Evolutionary conservation across 2,113 vertebrate genomes (phyloP), one percentile per base, ranked within the genome.

Genomic region (Passer montanus): DNA sequence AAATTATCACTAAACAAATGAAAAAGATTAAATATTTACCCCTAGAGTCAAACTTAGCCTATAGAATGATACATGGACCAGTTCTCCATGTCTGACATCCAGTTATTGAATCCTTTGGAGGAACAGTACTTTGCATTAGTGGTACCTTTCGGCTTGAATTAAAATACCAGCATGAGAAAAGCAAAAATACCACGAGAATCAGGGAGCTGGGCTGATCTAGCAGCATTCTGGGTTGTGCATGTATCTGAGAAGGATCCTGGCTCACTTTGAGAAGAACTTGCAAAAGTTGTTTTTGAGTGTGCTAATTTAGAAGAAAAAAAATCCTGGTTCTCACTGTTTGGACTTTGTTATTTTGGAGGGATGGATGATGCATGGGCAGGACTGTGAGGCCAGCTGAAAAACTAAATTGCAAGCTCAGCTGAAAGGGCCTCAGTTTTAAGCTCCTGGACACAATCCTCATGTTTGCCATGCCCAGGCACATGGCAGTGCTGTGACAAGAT

Each of bases 21-120:
- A 35, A 55, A 92, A 92, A 49, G 18, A 78, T 75, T 84, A 95
- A 96, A 74, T 94, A 94, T 95, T 96, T 95, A 79, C 60, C 69
- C 53, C 49, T 53, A 58, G 68, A 75, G 73, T 58, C 60, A 84
- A 44, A 53, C 11, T 75, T 63, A 41, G 53, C 41, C 52, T 60
- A 23, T 13, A 75, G n/a, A 84, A 66, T 24, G 14, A 30, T 8
- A 20, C 35, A 83, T 9, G 21, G 18, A 74, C 33, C n/a, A 70
- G 31, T 17, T 84, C 23, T 80, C 37, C 13, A 10, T 62, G 41
- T 14, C 82, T 66, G 31, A 39, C 12, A 76, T 7, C 43, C 58
- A 84, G 21, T 35, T 89, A 30, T 12, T 69, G 46, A 41, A 24
- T 47, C 5, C 33, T 27, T 73, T 52, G 33, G 46, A 88, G 33